Evolutionary conservation across 2,888 invertebrate species (phyloP).

Genomic region (Papilio gigon): DNA sequence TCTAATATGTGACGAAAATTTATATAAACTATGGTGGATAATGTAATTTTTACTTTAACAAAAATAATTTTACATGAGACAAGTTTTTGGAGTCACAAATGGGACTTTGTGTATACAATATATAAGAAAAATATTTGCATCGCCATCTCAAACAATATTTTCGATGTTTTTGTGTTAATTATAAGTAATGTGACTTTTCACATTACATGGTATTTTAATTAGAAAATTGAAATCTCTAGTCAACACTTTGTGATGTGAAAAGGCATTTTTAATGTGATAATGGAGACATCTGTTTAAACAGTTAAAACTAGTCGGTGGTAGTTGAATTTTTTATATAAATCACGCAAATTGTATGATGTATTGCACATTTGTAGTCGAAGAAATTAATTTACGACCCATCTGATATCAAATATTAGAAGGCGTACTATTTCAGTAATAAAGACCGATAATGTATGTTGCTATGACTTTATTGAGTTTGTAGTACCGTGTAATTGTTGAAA

Average conservation of each 20-base stretch:
- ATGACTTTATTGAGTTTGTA: background rate
- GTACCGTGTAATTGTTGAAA: background rate
- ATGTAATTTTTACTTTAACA: no score
- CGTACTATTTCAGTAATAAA: background rate
- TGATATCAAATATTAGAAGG: background rate
- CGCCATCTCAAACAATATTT: slow-evolving; percentile 36
- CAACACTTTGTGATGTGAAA: background rate
- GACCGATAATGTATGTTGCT: no score
- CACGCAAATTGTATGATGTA: background rate
- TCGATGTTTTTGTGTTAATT: slow-evolving; percentile 32
- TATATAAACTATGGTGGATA: no score
- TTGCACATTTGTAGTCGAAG: background rate
- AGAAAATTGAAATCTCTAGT: background rate
- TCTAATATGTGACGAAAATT: no score
- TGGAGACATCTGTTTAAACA: background rate
- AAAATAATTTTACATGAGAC: slow-evolving; percentile 18
- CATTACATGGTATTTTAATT: slow-evolving; percentile 16
- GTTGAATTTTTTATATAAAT: background rate
- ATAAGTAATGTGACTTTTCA: slow-evolving; percentile 30
- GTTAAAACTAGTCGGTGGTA: background rate
- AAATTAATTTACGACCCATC: background rate
- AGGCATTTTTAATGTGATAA: background rate
- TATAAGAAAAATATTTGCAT: slow-evolving; percentile 28
- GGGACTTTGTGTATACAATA: background rate
- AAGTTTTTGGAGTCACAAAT: background rate